Base-by-base conservation (phyloP, 2,888 invertebrate species). In the Sepiola atlantica region DNA sequence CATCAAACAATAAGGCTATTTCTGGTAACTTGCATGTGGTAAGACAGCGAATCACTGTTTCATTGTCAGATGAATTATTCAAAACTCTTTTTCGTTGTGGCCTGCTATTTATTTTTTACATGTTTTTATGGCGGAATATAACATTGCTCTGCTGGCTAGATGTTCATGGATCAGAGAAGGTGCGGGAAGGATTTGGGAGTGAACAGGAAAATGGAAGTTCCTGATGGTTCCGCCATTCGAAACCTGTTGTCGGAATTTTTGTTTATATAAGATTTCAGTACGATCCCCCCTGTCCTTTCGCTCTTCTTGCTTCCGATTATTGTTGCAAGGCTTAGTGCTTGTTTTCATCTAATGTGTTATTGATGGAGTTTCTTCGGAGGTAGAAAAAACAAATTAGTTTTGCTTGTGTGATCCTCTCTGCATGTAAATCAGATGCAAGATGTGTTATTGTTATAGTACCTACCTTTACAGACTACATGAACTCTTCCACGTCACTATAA, bases 1-100 rank as follows among this genome's bases (percentile, higher is more conserved):
- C 77, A 77, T 77, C 77, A 77, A 77, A 77, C 77, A 77, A 14
- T 77, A 77, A 16, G 77, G n/a, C 77, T 77, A 77, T 77, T 77
- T 77, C n/a, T 16, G 77, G n/a, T 16, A 77, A n/a, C 14, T 77
- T 77, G 77, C 77, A 77, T 77, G 77, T 77, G 2, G n/a, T 77
- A 77, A 77, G 77, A 77, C n/a, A 77, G 4, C 4, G n/a, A 77
- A 77, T 77, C 77, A 77, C 77, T n/a, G n/a, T 77, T 77, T 77
- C n/a, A 77, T 77, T 77, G 77, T 77, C 77, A 77, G 32, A 77
- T 77, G 77, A 77, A 77, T 77, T 77, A 77, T n/a, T 77, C n/a
- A 77, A 18, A 77, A 77, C 6, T n/a, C 77, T 77, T 77, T 8
- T 77, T 77, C 28, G 8, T 28, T 77, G 77, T 24, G 21, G 24